Evolutionary conservation across 2,888 invertebrate species (phyloP), one percentile per base, ranked within the genome.

Genomic region (Tuberolachnus salignus): DNA sequence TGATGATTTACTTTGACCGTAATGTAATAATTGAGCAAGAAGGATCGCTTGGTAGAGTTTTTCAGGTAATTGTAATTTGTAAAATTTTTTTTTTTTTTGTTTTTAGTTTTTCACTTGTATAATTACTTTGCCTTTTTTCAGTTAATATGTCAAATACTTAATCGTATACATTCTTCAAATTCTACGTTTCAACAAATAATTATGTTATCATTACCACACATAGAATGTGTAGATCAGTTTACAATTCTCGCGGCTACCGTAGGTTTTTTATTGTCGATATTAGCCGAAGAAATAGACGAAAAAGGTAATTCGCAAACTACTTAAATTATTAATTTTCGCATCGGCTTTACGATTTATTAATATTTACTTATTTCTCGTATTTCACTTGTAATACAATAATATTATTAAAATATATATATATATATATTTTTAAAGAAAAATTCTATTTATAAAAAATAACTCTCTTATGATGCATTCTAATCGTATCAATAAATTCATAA

Each of bases 71-170:
- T 34, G n/a, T n/a, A 34, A 6, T 34, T 34, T 0, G 26, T 6
- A 19, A 0, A 34, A 14, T 19, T 0, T 34, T 57, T 2, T 46
- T 19, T n/a, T 59, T 26, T 11, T 71, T 23, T 59, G n/a, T n/a
- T n/a, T n/a, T n/a, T n/a, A n/a, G n/a, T n/a, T n/a, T 2, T 46
- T 14, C 6, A 16, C 34, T 34, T 49, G 14, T 34, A 34, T 19
- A 21, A 34, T 55, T 11, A 57, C 46, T 23, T 44, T 57, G 14
- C 26, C 4, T 26, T 59, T 67, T 49, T 49, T 26, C 34, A 78
- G 78, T 42, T 78, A n/a, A 59, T 78, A 26, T 78, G 78, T 42
- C 78, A 78, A 78, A 78, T 78, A 51, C 51, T 78, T 16, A 69
- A 69, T 19, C 78, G 78, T n/a, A 42, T 61, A 23, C 49, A 61